phyloP scores from a whole-genome alignment of 2,113 vertebrate species.

The Pollachius pollachius region DNA sequence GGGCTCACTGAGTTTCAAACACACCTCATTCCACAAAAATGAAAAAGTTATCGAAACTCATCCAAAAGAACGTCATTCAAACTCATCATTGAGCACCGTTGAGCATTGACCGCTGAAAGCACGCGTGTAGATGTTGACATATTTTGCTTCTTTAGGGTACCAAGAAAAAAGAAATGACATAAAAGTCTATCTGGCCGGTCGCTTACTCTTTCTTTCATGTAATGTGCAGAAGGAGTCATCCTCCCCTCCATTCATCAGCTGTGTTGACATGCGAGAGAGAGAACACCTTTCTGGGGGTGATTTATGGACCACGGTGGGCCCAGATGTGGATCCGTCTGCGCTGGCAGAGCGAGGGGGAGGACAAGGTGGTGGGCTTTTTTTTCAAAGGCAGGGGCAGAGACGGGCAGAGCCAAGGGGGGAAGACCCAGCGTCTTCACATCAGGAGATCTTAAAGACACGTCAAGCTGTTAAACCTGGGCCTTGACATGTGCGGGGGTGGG shows the following conservation, averaged over 20 bases:
- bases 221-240: conserved; percentile 36
- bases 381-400: conserved; percentile 63
- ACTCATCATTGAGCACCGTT: too few relatives aligned
- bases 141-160: conserved; percentile 18
- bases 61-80: too few relatives aligned
- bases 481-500: conserved; percentile 50
- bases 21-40: too few relatives aligned
- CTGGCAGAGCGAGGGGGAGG: conserved; percentile 64
- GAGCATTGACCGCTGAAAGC: too few relatives aligned
- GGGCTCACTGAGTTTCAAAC: too few relatives aligned
- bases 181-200: conserved; percentile 26
- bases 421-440: conserved; percentile 63
- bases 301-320: conserved; percentile 69
- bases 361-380: conserved; percentile 53
- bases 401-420: conserved; percentile 44
- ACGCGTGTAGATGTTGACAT: not conserved
- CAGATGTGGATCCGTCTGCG: conserved; percentile 70
- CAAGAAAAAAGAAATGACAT: not conserved
- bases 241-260: conserved; percentile 46
- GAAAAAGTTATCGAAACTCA: too few relatives aligned
- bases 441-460: conserved; percentile 71
- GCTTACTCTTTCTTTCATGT: conserved; percentile 42
- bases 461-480: conserved; percentile 54
- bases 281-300: conserved; percentile 64
- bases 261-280: conserved; percentile 61